Evolutionary conservation across 2,888 invertebrate genomes (phyloP).

Genomic region (Apamea sordens): DNA sequence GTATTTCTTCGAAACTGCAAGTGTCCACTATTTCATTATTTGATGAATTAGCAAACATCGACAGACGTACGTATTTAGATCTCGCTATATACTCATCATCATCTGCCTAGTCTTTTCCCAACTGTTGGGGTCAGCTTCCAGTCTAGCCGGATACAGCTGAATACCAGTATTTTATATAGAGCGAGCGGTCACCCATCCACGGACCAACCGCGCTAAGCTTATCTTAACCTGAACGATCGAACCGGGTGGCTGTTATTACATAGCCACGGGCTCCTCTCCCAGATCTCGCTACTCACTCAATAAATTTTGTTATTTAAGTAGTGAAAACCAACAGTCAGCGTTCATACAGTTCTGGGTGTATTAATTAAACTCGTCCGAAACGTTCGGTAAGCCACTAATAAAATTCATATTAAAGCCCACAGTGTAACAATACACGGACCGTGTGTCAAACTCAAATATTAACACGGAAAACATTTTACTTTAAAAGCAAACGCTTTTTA

Average conservation of each 20-base stretch:
- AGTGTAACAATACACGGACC: constrained; percentile 34
- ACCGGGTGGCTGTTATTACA: background rate
- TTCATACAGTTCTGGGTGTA: constrained; percentile 21
- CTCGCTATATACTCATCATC: too few species aligned
- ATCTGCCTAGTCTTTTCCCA: background rate
- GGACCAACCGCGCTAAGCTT: background rate
- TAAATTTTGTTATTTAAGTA: constrained; percentile 1
- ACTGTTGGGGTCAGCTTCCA: background rate
- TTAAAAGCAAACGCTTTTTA: constrained; percentile 51
- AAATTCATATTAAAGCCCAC: constrained; percentile 43
- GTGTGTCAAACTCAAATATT: constrained; percentile 43
- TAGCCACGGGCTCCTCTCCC: background rate
- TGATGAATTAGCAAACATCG: background rate
- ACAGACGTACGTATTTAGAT: background rate
- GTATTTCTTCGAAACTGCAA: background rate
- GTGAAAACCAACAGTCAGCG: constrained; percentile 4
- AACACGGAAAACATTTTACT: constrained; percentile 49
- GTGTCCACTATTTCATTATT: background rate
- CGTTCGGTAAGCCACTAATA: constrained; percentile 52
- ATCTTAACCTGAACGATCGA: background rate
- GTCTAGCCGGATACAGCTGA: background rate
- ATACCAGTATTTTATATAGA: background rate
- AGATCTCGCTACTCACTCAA: background rate
- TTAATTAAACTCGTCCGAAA: constrained; percentile 50
- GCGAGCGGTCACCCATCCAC: background rate